A percentile compares a stretch with the other conserved stretches of the same genome.
These are phyloP conservation scores for Campoletis sonorensis DNA, from an alignment of 1,140 invertebrate species.

Conservation along the genomic window DNA sequence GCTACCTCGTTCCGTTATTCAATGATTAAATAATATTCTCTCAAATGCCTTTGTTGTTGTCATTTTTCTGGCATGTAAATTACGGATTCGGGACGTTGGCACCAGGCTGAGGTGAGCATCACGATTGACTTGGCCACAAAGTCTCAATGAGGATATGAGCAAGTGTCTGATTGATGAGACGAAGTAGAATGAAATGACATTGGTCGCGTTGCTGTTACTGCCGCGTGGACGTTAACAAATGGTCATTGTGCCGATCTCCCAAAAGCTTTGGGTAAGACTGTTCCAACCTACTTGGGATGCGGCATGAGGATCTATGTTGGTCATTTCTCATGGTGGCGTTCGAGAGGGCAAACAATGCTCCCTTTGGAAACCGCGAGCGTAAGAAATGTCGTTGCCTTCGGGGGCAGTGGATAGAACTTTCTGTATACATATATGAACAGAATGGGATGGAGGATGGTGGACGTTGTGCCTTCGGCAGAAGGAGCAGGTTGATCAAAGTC, in stretches of 20 bases:
- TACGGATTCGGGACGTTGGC: not conserved
- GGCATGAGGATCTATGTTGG: conserved; percentile 67
- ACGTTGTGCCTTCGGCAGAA: conserved; percentile 35
- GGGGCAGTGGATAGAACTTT: conserved; percentile 48
- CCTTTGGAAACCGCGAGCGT: conserved; percentile 52
- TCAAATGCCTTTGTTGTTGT: too few species aligned
- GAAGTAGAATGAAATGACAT: conserved; percentile 48
- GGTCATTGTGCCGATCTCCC: conserved; percentile 56
- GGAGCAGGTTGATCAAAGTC: conserved; percentile 68
- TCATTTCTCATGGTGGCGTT: conserved; percentile 68
- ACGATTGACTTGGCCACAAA: conserved; percentile 25
- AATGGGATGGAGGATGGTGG: not conserved
- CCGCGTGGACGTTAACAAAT: conserved; percentile 67
- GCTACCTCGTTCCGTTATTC: too few species aligned
- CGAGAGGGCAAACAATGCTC: conserved; percentile 63
- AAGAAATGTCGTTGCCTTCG: conserved; percentile 58
- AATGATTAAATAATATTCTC: too few species aligned
- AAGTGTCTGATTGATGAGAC: conserved; percentile 49
- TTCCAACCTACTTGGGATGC: conserved; percentile 63
- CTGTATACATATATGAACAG: too few species aligned
- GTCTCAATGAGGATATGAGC: conserved; percentile 50
- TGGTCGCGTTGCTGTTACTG: conserved; percentile 42
- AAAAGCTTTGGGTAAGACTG: conserved; percentile 50
- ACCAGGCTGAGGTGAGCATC: not conserved
- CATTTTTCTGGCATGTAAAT: too few species aligned